Conservation (phyloP, 1,140 invertebrate genomes). For the Trigoniulus corallinus region DNA sequence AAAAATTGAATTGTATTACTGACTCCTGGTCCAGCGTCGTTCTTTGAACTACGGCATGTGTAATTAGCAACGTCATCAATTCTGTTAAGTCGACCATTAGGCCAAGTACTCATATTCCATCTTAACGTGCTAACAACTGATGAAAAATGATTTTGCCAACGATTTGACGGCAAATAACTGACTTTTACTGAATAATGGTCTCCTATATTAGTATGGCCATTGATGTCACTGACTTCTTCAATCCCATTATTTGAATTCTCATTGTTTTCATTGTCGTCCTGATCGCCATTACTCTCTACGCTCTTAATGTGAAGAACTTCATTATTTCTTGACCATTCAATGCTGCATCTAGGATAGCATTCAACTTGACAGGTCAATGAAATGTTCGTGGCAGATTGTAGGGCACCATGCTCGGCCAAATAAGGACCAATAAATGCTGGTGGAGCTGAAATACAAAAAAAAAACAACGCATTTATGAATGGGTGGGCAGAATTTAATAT, state of each 20-base stretch:
- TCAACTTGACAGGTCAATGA: background rate
- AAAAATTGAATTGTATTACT: constrained; percentile 60
- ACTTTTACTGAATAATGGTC: background rate
- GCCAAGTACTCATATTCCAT: constrained; percentile 66
- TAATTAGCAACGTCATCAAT: constrained; percentile 60
- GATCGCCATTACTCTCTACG: background rate
- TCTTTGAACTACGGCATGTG: constrained; percentile 57
- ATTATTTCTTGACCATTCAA: background rate
- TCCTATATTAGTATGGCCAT: no score
- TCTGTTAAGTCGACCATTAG: constrained; percentile 52
- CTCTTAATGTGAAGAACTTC: no score
- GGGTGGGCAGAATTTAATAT: no score
- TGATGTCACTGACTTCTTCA: background rate
- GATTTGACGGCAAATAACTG: background rate
- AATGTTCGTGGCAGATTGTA: background rate
- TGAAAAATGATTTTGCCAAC: constrained; percentile 6
- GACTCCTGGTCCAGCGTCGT: constrained; percentile 49
- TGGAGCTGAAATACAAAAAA: background rate
- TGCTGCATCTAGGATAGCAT: background rate
- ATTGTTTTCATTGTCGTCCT: background rate
- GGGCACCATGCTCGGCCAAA: background rate
- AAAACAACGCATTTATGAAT: background rate
- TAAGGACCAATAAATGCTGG: background rate
- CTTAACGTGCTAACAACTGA: constrained; percentile 65
- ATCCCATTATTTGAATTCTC: background rate